Conservation (phyloP, 2,113 vertebrate genomes). For the Corynorhinus townsendii region DNA sequence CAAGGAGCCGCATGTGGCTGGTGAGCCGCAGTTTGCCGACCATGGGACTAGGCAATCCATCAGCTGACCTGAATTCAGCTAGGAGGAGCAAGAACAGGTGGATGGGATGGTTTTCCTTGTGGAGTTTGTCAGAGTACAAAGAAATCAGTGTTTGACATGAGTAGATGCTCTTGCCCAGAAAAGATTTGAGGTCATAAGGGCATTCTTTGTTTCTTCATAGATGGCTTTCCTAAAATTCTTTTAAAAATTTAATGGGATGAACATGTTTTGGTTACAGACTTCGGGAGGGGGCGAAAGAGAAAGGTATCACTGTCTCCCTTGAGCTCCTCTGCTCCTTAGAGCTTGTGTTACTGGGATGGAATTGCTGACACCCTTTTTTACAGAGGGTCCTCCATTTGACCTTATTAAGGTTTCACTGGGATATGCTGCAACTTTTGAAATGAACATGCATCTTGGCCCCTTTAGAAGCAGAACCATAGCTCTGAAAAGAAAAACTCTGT, state of each 20-base stretch:
- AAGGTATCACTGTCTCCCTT: conserved; percentile 45
- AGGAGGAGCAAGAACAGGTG: not conserved
- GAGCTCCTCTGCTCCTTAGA: conserved; percentile 60
- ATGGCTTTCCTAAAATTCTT: conserved; percentile 57
- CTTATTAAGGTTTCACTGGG: conserved; percentile 82
- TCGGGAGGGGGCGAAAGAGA: conserved; percentile 54
- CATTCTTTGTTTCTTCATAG: conserved; percentile 69
- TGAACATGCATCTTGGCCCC: conserved; percentile 64
- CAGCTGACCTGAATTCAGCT: conserved; percentile 31
- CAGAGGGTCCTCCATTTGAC: conserved; percentile 81
- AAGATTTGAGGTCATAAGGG: conserved; percentile 5
- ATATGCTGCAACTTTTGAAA: conserved; percentile 75
- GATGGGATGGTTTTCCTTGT: conserved; percentile 68
- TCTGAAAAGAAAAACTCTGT: conserved; percentile 70
- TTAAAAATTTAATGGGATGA: not conserved
- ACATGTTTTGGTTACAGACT: not conserved
- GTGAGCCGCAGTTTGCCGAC: too few relatives aligned
- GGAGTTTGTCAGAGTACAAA: conserved; percentile 59
- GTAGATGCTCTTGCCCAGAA: conserved; percentile 41
- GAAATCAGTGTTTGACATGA: conserved; percentile 41
- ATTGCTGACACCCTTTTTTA: conserved; percentile 79
- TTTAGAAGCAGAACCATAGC: conserved; percentile 67
- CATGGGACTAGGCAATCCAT: conserved; percentile 78
- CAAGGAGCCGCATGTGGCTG: too few relatives aligned
- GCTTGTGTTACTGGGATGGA: conserved; percentile 71